A percentile compares a stretch with the other conserved stretches of the same genome.
These are phyloP conservation scores for Ramphastos sulfuratus DNA, from an alignment of 2,113 vertebrate genomes.

Conservation along the genomic window DNA sequence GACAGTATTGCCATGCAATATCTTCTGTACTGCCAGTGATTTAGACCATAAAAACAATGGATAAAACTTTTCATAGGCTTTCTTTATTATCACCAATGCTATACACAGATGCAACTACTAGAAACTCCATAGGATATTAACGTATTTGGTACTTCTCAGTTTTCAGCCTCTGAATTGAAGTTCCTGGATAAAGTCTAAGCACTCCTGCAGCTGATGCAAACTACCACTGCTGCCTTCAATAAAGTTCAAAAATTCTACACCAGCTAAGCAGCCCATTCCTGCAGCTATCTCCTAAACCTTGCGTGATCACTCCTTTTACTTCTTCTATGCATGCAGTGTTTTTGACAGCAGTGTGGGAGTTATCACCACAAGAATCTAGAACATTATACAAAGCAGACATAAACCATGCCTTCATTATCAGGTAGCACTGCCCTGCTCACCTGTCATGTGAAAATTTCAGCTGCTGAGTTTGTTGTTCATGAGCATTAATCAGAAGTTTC, in stretches of 20 bases:
- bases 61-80: not conserved
- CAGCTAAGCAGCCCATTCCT: not conserved
- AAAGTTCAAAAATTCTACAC: not conserved
- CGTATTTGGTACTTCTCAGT: not conserved
- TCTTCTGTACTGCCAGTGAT: not conserved
- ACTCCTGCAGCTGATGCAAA: not conserved
- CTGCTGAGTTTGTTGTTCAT: conserved; percentile 93
- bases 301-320: not conserved
- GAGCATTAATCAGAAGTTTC: conserved; percentile 86
- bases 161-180: not conserved
- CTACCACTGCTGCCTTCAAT: not conserved
- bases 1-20: not conserved
- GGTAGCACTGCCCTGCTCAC: conserved; percentile 67
- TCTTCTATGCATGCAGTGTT: not conserved
- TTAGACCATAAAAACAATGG: too few relatives aligned
- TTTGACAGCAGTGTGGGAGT: not conserved
- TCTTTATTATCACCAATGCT: not conserved
- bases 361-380: not conserved
- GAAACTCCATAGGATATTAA: not conserved
- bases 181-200: not conserved
- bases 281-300: not conserved
- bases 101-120: not conserved
- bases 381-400: not conserved
- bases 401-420: not conserved
- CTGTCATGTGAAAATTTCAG: conserved; percentile 94